Evolutionary conservation across 1,140 invertebrate species (phyloP), one percentile per base, ranked within the genome.

Genomic region (Drosophila auraria): DNA sequence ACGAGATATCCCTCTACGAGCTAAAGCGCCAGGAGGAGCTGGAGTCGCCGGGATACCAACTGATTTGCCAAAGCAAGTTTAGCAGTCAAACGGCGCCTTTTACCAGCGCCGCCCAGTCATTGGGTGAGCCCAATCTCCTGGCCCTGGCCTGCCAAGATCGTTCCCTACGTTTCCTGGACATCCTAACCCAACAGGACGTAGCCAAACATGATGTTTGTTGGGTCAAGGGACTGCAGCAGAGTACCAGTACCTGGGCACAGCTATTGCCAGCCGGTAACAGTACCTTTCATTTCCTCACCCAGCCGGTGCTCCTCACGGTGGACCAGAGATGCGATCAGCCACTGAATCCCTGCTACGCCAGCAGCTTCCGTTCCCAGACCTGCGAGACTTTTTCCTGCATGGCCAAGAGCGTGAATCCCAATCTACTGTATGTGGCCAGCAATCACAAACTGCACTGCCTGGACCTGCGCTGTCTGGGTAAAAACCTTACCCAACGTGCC

Each of bases 401-500:
- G 51, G 36, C 20, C 5, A 70, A 50, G n/a, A 74, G 86, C 36
- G 12, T 23, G 8, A 90, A 90, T 78, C 75, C 82, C 0, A 38
- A 90, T 63, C 72, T 86, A 0, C n/a, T 90, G 1, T 90, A 90
- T 23, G 79, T 90, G 72, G 86, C 71, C 17, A 90, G 87, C 25
- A 90, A 86, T 47, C 86, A 90, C 49, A 90, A 82, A 12, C 27
- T 90, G 11, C 86, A 90, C 63, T 90, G 82, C 8, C 53, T 90
- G 47, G 86, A 90, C 12, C 53, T 80, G 27, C 66, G 86, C 0
- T 82, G 72, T 33, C 17, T 90, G 62, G 86, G 86, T 38, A 77
- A 72, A 17, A 80, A 78, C 38, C 17, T 90, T 2, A 9, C 57
- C 5, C 86, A 90, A 62, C 86, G 86, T 3, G 27, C 86, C 0